Conservation (phyloP, 2,113 vertebrate genomes). For the Nipponia nippon region DNA sequence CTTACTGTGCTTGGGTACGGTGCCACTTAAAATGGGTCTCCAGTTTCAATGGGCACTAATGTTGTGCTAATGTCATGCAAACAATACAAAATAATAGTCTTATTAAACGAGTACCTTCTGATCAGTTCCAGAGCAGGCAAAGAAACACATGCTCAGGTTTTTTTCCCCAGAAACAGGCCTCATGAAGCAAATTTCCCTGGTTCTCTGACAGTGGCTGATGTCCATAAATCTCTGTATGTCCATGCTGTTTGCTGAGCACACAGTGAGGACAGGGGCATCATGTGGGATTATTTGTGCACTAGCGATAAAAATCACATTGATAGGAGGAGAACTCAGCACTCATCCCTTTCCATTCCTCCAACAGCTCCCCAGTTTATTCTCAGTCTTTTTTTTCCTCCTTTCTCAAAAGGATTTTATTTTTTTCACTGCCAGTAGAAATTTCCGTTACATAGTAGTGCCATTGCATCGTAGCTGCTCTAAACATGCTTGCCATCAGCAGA, state of each 20-base stretch:
- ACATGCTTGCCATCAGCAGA: neutral
- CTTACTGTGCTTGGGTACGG: neutral
- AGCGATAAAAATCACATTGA: constrained; percentile 46
- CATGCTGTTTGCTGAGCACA: constrained; percentile 31
- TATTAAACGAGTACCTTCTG: neutral
- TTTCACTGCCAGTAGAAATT: neutral
- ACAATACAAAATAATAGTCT: neutral
- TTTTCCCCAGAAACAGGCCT: neutral
- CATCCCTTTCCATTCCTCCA: neutral
- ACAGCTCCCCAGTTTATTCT: neutral
- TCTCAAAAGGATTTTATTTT: neutral
- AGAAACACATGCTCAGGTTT: neutral
- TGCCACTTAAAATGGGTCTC: neutral
- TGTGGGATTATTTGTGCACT: constrained; percentile 43
- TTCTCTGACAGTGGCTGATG: neutral
- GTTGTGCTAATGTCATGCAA: constrained; percentile 1
- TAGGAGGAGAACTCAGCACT: neutral
- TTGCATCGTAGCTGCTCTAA: neutral
- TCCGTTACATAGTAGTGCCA: neutral
- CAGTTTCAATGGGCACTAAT: neutral
- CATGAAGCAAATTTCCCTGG: neutral
- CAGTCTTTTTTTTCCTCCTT: neutral
- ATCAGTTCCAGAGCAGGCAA: constrained; percentile 2
- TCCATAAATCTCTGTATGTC: constrained; percentile 43
- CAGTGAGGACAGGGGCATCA: constrained; percentile 2